phyloP scores from a whole-genome alignment of 2,113 vertebrate species.

The Sander lucioperca region DNA sequence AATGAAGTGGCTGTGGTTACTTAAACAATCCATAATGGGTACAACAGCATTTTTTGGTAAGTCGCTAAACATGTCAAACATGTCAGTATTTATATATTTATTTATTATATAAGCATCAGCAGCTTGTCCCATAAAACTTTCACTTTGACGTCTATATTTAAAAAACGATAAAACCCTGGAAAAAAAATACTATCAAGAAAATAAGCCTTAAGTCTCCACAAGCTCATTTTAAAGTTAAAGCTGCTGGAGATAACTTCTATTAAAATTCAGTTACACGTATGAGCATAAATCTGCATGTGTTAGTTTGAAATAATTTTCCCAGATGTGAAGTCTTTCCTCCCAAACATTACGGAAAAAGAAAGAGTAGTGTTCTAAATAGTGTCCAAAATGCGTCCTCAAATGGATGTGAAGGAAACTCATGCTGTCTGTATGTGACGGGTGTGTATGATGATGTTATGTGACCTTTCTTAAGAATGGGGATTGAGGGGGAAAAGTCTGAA shows the following conservation, averaged over 20 bases:
- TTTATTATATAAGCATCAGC: not conserved
- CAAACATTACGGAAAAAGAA: not conserved
- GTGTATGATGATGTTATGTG: not conserved
- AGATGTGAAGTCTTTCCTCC: not conserved
- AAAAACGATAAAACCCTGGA: not conserved
- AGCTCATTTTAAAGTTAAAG: constrained; percentile 15
- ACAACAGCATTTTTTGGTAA: not conserved
- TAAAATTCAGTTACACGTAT: not conserved
- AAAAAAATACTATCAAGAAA: not conserved
- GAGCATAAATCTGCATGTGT: not conserved
- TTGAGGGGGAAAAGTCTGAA: not conserved
- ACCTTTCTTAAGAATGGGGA: not conserved
- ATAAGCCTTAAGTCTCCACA: not conserved
- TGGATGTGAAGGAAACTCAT: not conserved
- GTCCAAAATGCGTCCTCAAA: not conserved
- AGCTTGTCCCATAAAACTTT: not conserved
- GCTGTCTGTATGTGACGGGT: not conserved
- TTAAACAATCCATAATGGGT: not conserved
- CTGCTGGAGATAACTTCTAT: not conserved
- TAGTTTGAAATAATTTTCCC: not conserved
- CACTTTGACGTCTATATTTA: not conserved
- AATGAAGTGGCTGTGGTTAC: not conserved
- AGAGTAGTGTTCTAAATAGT: not conserved
- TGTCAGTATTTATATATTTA: not conserved
- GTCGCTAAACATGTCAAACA: constrained; percentile 3